A percentile compares a stretch with the other conserved stretches of the same genome.
Evolutionary conservation across 2,113 vertebrate genomes (phyloP).

Genomic region (Globicephala melas): DNA sequence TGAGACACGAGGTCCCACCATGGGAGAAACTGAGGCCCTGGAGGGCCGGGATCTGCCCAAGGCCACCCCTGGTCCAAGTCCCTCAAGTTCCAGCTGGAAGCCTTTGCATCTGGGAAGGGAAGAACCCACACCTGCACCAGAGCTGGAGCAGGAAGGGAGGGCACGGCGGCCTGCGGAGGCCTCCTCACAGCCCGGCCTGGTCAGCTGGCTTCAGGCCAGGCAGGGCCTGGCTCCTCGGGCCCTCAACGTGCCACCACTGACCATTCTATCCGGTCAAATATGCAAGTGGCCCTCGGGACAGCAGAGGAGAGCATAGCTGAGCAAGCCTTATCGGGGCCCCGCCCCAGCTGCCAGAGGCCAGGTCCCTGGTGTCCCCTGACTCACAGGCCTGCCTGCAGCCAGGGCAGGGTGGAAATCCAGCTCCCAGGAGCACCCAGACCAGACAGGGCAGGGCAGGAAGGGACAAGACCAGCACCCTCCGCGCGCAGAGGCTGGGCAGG

Average conservation of each 20-base stretch:
- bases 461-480: constrained; percentile 57
- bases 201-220: background rate
- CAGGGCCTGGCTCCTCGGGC: background rate
- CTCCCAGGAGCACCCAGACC: constrained; percentile 55
- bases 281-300: constrained; percentile 65
- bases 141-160: background rate
- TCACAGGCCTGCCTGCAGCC: background rate
- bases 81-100: background rate
- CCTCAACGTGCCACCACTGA: constrained; percentile 6
- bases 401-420: constrained; percentile 29
- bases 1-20: background rate
- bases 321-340: constrained; percentile 54
- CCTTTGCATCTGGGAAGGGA: background rate
- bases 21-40: background rate
- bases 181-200: background rate
- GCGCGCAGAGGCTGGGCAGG: constrained; percentile 38
- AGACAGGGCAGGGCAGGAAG: constrained; percentile 71
- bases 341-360: background rate
- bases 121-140: background rate
- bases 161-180: background rate
- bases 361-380: constrained; percentile 8
- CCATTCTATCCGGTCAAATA: constrained; percentile 57
- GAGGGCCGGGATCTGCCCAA: background rate
- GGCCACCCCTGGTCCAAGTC: no score
- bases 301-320: constrained; percentile 23